A percentile compares a stretch with the other conserved stretches of the same genome.
These are phyloP conservation scores for Struthio camelus DNA, from an alignment of 2,113 vertebrate species.

Conservation along the genomic window DNA sequence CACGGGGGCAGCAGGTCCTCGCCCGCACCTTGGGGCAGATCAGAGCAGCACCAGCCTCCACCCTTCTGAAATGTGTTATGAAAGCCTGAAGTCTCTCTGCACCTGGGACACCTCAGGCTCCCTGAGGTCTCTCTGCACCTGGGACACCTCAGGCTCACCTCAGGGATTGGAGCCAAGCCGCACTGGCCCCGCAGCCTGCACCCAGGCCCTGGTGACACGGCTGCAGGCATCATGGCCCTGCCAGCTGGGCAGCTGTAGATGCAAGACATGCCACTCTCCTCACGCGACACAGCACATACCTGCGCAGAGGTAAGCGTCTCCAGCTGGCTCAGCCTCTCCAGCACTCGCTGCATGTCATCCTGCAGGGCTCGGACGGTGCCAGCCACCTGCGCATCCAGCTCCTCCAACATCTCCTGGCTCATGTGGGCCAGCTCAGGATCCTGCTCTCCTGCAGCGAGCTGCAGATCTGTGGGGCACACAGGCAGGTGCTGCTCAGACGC, in stretches of 20 bases:
- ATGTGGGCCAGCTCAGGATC: neutral
- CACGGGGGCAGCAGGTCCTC: neutral
- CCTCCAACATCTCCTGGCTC: neutral
- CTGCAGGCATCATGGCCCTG: rapidly evolving
- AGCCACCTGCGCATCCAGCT: slow-evolving; percentile 80
- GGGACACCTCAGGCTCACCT: neutral
- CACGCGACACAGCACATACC: slow-evolving; percentile 26
- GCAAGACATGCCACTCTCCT: neutral
- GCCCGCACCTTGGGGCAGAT: neutral
- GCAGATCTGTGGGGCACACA: neutral
- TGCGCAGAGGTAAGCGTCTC: slow-evolving; percentile 76
- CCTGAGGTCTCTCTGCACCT: rapidly evolving
- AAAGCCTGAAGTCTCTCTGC: rapidly evolving
- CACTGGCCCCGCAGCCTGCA: too few relatives aligned
- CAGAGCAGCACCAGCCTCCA: neutral
- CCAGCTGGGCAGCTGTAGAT: too few relatives aligned
- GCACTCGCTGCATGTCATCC: slow-evolving; percentile 84
- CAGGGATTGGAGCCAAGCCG: neutral
- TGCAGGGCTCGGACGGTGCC: slow-evolving; percentile 82
- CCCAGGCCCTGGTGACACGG: rapidly evolving
- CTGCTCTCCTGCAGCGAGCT: rapidly evolving
- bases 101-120: rapidly evolving
- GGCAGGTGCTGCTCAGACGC: neutral
- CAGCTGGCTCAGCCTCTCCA: slow-evolving; percentile 83
- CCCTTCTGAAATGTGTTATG: neutral